These are phyloP conservation scores for Naso thynnoides DNA, from an alignment of 2,797 vertebrate species.

Conservation along the genomic window DNA sequence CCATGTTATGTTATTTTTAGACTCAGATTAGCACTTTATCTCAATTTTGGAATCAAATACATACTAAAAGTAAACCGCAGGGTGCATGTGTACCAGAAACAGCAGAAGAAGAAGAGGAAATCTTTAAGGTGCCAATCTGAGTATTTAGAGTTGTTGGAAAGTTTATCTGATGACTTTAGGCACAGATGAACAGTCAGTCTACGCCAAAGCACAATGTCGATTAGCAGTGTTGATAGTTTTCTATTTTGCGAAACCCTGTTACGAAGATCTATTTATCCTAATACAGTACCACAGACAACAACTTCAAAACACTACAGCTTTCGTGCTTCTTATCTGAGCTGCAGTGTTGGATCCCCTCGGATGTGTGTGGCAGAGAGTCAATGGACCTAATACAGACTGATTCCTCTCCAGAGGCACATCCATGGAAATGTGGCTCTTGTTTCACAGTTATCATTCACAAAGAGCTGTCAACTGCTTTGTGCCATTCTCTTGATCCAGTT, in stretches of 20 bases:
- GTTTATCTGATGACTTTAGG: no score
- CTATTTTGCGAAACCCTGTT: neutral
- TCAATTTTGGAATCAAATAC: no score
- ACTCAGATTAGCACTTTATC: no score
- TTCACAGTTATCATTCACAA: conserved; percentile 80
- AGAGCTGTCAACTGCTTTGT: conserved; percentile 78
- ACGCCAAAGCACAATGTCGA: no score
- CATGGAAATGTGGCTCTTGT: conserved; percentile 63
- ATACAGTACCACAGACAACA: conserved; percentile 32
- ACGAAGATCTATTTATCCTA: conserved; percentile 20
- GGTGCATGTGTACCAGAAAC: no score
- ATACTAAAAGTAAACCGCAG: no score
- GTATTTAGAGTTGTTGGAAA: no score
- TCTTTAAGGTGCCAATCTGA: no score
- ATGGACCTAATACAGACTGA: conserved; percentile 74
- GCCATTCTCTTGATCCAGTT: conserved; percentile 79
- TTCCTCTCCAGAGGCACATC: conserved; percentile 71
- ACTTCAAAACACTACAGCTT: conserved; percentile 34
- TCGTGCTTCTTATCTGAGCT: conserved; percentile 59
- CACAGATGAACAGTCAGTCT: no score
- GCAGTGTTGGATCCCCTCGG: conserved; percentile 64
- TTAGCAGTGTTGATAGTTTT: neutral
- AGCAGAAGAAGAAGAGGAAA: no score
- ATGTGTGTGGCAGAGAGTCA: conserved; percentile 69
- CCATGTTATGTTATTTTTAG: no score